Base-by-base conservation (phyloP, 2,888 invertebrate species). In the Xestoiulus laeticollis region DNA sequence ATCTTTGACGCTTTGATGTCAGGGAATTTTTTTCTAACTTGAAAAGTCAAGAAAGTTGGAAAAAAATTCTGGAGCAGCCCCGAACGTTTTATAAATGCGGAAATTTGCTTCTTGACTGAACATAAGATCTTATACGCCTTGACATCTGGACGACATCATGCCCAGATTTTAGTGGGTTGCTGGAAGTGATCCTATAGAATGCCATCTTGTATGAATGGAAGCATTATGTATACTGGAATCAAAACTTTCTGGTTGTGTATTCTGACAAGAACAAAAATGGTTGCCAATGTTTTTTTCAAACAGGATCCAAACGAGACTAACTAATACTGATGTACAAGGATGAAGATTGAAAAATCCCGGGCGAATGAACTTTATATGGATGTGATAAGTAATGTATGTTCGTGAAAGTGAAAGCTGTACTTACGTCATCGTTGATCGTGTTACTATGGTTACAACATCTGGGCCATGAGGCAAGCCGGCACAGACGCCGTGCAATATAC, bases 321-420 rank as follows among this genome's bases (percentile, higher is more conserved):
- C 59, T 59, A 59, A 59, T 48, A 48, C 16, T 53, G 53, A n/a
- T 53, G 53, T 53, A n/a, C 6, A 22, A 22, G 22, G n/a, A 59
- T 59, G 22, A 22, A 59, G 59, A 59, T 22, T 59, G 59, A 59
- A 59, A 59, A 59, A 4, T 59, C 59, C 22, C 59, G 59, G 59
- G 59, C 22, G 22, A 59, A 59, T 59, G 59, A 59, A 59, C 59
- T 59, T 59, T 59, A 59, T 22, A 59, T 59, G 59, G 59, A 59
- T 59, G 59, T 22, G 59, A 59, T 59, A 59, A 59, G 59, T 59
- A 59, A 59, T 59, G 59, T 22, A 59, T 22, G 59, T 22, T 59
- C 59, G 59, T 59, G 59, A 59, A 59, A 59, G 59, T 59, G 59
- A 59, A 59, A 59, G 59, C 59, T 59, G 22, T 22, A 59, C 53